Percentiles rank a stretch among this genome's conserved stretches.
phyloP scores from a whole-genome alignment of 2,888 invertebrate genomes.

The Sepioteuthis lessoniana region DNA sequence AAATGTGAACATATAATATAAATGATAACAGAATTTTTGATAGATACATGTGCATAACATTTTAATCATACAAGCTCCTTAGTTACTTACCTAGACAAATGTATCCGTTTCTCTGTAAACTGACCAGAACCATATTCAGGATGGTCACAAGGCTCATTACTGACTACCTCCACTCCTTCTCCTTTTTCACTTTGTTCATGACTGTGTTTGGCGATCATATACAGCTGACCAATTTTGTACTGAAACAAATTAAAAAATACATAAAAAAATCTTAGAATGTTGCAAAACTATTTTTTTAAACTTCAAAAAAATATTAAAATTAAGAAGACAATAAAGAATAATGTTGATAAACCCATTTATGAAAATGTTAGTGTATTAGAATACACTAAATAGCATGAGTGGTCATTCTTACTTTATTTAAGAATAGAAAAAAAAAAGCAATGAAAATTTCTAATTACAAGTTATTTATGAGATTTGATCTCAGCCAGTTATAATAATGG shows the following conservation, averaged over 20 bases:
- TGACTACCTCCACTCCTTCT: slow-evolving; percentile 92
- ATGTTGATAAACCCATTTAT: too few relatives aligned
- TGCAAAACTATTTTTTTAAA: too few relatives aligned
- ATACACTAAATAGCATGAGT: too few relatives aligned
- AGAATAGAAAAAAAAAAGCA: too few relatives aligned
- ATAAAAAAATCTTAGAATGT: too few relatives aligned
- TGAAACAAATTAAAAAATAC: slow-evolving; percentile 75
- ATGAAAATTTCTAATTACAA: too few relatives aligned
- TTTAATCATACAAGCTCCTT: background rate
- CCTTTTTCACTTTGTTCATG: slow-evolving; percentile 91
- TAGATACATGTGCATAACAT: background rate
- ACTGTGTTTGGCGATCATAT: slow-evolving; percentile 95
- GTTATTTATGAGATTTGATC: too few relatives aligned
- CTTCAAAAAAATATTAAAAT: too few relatives aligned
- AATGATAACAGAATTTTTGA: too few relatives aligned
- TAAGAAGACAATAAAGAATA: background rate
- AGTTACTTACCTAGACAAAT: slow-evolving; percentile 85
- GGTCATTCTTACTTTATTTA: background rate
- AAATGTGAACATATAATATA: too few relatives aligned
- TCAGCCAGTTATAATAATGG: too few relatives aligned
- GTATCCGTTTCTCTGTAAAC: slow-evolving; percentile 91
- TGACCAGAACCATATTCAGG: slow-evolving; percentile 87
- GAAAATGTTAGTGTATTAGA: too few relatives aligned
- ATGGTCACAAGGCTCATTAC: slow-evolving; percentile 87
- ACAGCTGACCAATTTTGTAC: slow-evolving; percentile 93